Evolutionary conservation across 2,113 vertebrate genomes (phyloP), one percentile per base, ranked within the genome.

Genomic region (Gallinago undulata): DNA sequence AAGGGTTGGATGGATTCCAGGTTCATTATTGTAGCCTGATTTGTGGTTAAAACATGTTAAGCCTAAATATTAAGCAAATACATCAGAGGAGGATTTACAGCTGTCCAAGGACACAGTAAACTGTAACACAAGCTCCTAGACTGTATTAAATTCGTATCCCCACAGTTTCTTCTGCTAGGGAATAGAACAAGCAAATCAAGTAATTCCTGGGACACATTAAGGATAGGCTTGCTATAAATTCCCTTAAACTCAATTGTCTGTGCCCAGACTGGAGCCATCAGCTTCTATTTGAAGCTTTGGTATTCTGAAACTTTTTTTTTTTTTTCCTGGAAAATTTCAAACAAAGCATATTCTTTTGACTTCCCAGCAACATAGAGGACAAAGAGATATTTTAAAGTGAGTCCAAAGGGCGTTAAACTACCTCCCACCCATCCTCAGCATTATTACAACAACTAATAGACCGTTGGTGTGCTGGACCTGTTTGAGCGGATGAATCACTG

Each of bases 141-240:
- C 93, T 90, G 82, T 95, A 97, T 98, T 98, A 96, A 95, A 97
- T 93, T 63, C 96, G 62, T 96, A 94, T 95, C 86, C 90, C 85
- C 92, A 79, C 84, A 67, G 87, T 96, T 97, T 97, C 96, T 97
- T 96, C 84, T 94, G 86, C 92, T 94, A 93, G 89, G 96, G 95
- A 96, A 97, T 96, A 97, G 96, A 97, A 96, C 43, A 96, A 96
- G 98, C 96, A 98, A 98, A 98, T 98, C 97, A 97, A 92, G 80
- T 88, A 81, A 79, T 97, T 97, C 97, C 96, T 96, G 97, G 97
- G 97, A 97, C 87, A 97, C 95, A 96, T 97, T 96, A 97, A 96
- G 96, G 95, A 94, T 88, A 96, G 95, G 80, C 74, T 97, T 88
- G 88, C 92, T 93, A 96, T 98, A 98, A 98, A 98, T 97, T 94